These are phyloP conservation scores for Lithosia quadra DNA, from an alignment of 2,888 invertebrate genomes.

Conservation along the genomic window DNA sequence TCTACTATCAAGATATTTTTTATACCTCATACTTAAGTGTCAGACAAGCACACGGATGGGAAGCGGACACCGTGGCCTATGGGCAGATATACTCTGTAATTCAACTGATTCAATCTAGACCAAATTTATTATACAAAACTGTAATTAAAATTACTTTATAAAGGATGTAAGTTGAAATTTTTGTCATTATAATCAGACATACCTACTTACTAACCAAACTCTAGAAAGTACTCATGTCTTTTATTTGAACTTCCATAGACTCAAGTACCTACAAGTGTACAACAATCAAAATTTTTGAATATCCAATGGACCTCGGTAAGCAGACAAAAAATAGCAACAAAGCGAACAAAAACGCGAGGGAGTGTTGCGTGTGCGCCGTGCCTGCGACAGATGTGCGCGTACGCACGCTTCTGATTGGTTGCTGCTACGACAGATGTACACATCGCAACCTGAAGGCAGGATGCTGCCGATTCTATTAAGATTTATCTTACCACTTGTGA, in stretches of 20 bases:
- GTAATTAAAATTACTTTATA: no score
- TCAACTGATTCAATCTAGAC: no score
- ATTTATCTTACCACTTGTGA: constrained; percentile 59
- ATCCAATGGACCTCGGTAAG: constrained; percentile 34
- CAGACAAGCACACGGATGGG: no score
- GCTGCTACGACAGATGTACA: constrained; percentile 72
- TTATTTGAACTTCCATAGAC: constrained; percentile 5
- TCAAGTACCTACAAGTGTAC: constrained; percentile 37
- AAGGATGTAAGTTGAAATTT: no score
- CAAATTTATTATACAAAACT: no score
- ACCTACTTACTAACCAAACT: no score
- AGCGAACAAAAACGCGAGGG: constrained; percentile 70
- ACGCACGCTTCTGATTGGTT: constrained; percentile 76
- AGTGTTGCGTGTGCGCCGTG: constrained; percentile 58
- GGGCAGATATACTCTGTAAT: no score
- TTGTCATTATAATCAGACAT: no score
- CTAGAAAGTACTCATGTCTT: not conserved
- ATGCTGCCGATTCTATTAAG: constrained; percentile 57
- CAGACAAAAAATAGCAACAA: constrained; percentile 74
- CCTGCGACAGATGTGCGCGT: constrained; percentile 77
- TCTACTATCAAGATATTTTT: no score
- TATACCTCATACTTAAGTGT: no score
- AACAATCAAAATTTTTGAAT: constrained; percentile 50
- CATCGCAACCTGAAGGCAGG: constrained; percentile 54
- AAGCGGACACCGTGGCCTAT: no score